These are phyloP conservation scores for Drosophila mimica DNA, from an alignment of 2,888 invertebrate genomes.

Conservation along the genomic window DNA sequence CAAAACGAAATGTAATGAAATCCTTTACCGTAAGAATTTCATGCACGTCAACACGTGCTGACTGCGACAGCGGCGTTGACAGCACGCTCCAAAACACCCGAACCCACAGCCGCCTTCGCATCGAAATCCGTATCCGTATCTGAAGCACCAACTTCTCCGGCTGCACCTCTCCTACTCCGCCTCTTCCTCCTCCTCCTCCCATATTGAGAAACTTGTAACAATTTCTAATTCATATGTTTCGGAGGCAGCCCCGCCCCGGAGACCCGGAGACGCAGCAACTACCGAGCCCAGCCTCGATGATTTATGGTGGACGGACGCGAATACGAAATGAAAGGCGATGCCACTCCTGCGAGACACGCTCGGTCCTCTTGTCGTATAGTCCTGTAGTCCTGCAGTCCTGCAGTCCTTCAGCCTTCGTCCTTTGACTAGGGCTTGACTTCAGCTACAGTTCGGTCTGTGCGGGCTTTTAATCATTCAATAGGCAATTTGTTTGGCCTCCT, in stretches of 20 bases:
- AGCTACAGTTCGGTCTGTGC: constrained; percentile 9
- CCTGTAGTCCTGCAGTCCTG: constrained; percentile 20
- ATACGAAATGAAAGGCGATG: constrained; percentile 61
- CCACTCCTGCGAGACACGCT: constrained; percentile 34
- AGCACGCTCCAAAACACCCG: constrained; percentile 32
- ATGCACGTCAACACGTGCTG: constrained; percentile 80
- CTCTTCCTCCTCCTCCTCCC: neutral
- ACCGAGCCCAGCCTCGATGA: constrained; percentile 52
- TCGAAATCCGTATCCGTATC: constrained; percentile 10
- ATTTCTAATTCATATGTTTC: constrained; percentile 79
- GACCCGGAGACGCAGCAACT: neutral
- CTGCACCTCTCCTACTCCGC: neutral
- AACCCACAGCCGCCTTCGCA: constrained; percentile 14
- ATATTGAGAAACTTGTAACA: constrained; percentile 52
- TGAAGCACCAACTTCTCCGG: neutral
- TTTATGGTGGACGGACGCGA: constrained; percentile 72
- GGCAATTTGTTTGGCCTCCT: constrained; percentile 73
- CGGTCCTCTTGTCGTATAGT: neutral
- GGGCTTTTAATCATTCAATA: constrained; percentile 78
- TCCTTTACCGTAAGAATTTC: constrained; percentile 82
- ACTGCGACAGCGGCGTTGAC: constrained; percentile 64
- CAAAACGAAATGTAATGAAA: constrained; percentile 66
- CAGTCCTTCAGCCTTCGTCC: constrained; percentile 13
- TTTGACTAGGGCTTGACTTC: constrained; percentile 26
- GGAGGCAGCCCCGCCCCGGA: constrained; percentile 22